phyloP scores from a whole-genome alignment of 2,797 vertebrate species.

The Discoglossus pictus region DNA sequence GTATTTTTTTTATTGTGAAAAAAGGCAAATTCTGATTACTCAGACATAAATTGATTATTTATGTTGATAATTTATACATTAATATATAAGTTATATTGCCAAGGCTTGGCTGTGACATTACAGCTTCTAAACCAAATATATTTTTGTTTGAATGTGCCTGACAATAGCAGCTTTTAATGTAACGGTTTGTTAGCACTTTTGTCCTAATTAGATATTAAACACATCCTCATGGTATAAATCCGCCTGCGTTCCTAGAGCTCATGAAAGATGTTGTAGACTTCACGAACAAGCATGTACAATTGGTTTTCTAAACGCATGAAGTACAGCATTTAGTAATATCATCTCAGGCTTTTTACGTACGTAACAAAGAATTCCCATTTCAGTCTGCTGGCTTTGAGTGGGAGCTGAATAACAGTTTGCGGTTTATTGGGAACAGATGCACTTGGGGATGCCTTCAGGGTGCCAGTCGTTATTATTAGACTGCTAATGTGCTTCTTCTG shows the following conservation, averaged over 20 bases:
- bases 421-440: conserved; percentile 85
- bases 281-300: conserved; percentile 67
- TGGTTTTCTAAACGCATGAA: conserved; percentile 69
- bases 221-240: conserved; percentile 30
- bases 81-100: too few relatives aligned
- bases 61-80: too few relatives aligned
- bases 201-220: conserved; percentile 1
- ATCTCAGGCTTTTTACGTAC: conserved; percentile 76
- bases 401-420: conserved; percentile 79
- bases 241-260: conserved; percentile 56
- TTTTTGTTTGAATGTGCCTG: not conserved
- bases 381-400: conserved; percentile 74
- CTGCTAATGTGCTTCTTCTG: conserved; percentile 81
- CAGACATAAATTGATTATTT: too few relatives aligned
- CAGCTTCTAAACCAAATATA: too few relatives aligned
- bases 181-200: not conserved
- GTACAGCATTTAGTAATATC: conserved; percentile 74
- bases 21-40: too few relatives aligned
- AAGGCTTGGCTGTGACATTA: too few relatives aligned
- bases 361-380: conserved; percentile 81
- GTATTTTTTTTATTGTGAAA: too few relatives aligned
- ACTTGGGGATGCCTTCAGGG: conserved; percentile 81
- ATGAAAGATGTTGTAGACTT: conserved; percentile 58
- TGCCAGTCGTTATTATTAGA: conserved; percentile 83
- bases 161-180: not conserved